Conservation (phyloP, 2,113 vertebrate species). For the Gopherus evgoodei region DNA sequence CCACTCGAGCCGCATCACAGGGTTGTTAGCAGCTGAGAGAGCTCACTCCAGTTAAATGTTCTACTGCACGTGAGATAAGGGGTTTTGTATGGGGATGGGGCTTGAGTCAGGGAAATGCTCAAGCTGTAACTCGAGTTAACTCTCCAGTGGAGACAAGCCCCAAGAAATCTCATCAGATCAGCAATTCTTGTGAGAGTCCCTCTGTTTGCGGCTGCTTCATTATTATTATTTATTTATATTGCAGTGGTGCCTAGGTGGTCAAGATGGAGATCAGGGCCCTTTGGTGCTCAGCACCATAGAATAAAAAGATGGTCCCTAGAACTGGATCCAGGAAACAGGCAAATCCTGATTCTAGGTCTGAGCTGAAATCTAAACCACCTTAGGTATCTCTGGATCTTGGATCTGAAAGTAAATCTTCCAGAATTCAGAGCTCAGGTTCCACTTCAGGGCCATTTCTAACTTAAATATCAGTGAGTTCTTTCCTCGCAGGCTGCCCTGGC, state of each 20-base stretch:
- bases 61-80: not conserved
- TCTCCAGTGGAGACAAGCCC: not conserved
- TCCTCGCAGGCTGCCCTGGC: not conserved
- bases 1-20: not conserved
- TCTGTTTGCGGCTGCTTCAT: not conserved
- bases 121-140: not conserved
- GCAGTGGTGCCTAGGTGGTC: not conserved
- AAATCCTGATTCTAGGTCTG: not conserved
- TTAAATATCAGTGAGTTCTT: not conserved
- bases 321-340: not conserved
- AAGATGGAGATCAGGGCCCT: not conserved
- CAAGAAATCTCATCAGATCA: not conserved
- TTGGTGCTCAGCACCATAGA: not conserved
- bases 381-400: constrained; percentile 15
- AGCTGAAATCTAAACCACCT: not conserved
- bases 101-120: not conserved
- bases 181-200: not conserved
- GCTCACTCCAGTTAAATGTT: not conserved
- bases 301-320: constrained; percentile 19
- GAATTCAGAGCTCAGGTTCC: constrained; percentile 3
- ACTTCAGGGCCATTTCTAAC: constrained; percentile 9
- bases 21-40: not conserved
- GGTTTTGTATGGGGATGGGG: accelerated
- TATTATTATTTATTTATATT: not conserved
- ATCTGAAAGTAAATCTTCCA: constrained; percentile 48